Base-by-base conservation (phyloP, 2,888 invertebrate genomes). In the Epinotia bilunana region DNA sequence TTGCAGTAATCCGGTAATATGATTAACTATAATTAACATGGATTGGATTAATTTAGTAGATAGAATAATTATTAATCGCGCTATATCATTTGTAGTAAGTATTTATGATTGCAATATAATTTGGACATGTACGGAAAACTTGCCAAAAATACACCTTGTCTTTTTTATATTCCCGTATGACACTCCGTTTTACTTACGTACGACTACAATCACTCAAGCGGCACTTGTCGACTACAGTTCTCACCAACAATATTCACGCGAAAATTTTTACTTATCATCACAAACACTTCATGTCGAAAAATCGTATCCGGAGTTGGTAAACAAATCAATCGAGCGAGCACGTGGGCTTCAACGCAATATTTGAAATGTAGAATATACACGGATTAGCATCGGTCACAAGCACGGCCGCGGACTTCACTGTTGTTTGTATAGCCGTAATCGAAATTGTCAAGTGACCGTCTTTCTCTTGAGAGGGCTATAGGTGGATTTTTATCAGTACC, bases 251-350 rank as follows among this genome's bases (percentile, higher is more conserved):
- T 28, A 18, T 39, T 23, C 9, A 53, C 20, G 53, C 18, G 39
- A 9, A n/a, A 39, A 33, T 6, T 18, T 63, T 55, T 65, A 67
- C 72, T 57, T 65, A 75, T 75, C 72, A 43, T 67, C 65, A 73
- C 73, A 65, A 62, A 62, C 75, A 72, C 75, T 72, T 75, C 55
- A 75, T 57, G 57, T 62, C 11, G 67, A 67, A 72, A 67, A 20
- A 61, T 61, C n/a, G 70, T 23, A 60, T 75, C 61, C 75, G 28
- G 57, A 61, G 72, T 75, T 75, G 70, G 74, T 74, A 74, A 72
- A 75, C 75, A 67, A 67, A 67, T 72, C 65, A 75, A 72, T 72
- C 62, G 55, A 18, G 60, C 55, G 63, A 60, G 64, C 70, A 74
- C 74, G 74, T 75, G 65, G 65, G 74, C 20, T 55, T 65, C 57